These are phyloP conservation scores for Bubo scandiacus DNA, from an alignment of 2,113 vertebrate genomes.

Conservation along the genomic window DNA sequence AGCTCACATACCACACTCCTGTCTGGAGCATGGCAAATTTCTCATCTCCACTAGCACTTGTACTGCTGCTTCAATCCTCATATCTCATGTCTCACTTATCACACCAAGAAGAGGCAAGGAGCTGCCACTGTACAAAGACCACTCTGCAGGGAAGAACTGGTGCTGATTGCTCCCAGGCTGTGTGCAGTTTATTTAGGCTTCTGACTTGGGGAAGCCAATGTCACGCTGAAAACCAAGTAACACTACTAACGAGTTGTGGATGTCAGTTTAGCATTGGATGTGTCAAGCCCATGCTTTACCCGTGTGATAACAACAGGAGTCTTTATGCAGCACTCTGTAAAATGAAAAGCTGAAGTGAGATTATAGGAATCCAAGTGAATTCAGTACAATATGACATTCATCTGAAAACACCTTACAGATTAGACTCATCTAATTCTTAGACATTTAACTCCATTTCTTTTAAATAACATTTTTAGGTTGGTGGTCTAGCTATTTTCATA, in stretches of 20 bases:
- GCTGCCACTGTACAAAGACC: constrained; percentile 20
- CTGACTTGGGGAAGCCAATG: constrained; percentile 53
- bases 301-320: constrained; percentile 31
- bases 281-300: constrained; percentile 58
- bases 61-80: constrained; percentile 1
- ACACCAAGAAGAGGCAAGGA: neutral
- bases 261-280: constrained; percentile 58
- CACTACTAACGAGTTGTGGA: constrained; percentile 64
- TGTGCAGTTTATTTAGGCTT: constrained; percentile 50
- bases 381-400: constrained; percentile 43
- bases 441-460: neutral
- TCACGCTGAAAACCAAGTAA: constrained; percentile 65
- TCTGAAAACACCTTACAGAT: neutral
- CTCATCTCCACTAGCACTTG: neutral
- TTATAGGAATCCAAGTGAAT: constrained; percentile 34
- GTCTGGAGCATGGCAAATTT: constrained; percentile 17
- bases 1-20: neutral
- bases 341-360: constrained; percentile 2
- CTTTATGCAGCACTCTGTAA: neutral
- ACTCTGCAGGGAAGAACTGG: neutral
- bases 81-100: constrained; percentile 55
- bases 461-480: neutral
- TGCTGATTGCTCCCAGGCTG: constrained; percentile 11
- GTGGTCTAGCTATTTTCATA: neutral
- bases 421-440: neutral